Evolutionary conservation across 2,113 vertebrate genomes (phyloP), one percentile per base, ranked within the genome.

Genomic region (Podarcis raffonei): DNA sequence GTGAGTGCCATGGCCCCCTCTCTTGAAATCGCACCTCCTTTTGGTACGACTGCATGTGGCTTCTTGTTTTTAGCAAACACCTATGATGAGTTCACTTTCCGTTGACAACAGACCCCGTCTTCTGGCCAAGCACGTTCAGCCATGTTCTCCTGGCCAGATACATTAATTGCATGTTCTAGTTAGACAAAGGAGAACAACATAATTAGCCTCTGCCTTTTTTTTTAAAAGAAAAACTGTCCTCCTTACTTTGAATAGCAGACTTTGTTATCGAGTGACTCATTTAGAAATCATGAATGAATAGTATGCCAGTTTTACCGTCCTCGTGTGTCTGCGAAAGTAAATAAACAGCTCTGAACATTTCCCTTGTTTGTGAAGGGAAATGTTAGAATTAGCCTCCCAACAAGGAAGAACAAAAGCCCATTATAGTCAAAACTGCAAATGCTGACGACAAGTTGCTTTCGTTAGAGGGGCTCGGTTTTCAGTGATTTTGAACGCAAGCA

Each of bases 231-330:
- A 71, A 16, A 1, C 90, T 89, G 77, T 69, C 62, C 75, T 37
- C 0, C 0, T 78, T 87, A 59, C 66, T 71, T 65, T 90, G 92
- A 94, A 94, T 83, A 90, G 90, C 37, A 81, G 77, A 84, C 66
- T 91, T 85, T 81, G 91, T 89, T 72, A 84, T 89, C 93, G 92
- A 95, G 87, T 93, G 94, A 93, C 86, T 96, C 94, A 94, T 16
- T 42, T 93, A 89, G 90, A 92, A 95, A 90, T 91, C 90, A 91
- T 93, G 92, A 81, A 85, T 1, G 0, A 93, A 91, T 90, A 71
- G 89, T 89, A 90, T 93, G 89, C 92, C 76, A 77, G 75, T 92
- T 94, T 48, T 92, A 57, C 86, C 86, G 32, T 89, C 94, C 90
- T 94, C 75, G 27, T 81, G 84, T 68, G 84, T 91, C 87, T 35